A percentile compares a stretch with the other conserved stretches of the same genome.
Conservation (phyloP, 2,797 vertebrate genomes). For the Lepidocolaptes lacrymiger region DNA sequence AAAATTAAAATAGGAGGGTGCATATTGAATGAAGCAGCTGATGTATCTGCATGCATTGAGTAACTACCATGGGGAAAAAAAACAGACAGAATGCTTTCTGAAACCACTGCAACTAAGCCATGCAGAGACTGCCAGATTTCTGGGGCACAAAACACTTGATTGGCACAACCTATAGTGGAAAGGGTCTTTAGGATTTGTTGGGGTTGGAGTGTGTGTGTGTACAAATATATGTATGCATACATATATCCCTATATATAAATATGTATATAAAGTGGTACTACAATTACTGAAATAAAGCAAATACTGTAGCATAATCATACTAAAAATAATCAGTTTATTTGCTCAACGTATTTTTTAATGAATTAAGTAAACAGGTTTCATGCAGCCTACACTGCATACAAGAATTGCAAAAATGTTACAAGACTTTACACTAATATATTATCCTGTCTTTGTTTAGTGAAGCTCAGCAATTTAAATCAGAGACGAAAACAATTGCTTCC, state of each 20-base stretch:
- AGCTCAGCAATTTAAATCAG: conserved; percentile 2
- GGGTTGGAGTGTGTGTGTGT: not conserved
- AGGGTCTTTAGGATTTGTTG: not conserved
- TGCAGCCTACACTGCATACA: not conserved
- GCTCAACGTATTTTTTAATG: not conserved
- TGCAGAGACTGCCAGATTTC: not conserved
- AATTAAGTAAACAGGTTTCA: not conserved
- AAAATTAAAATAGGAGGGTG: not conserved
- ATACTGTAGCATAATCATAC: not conserved
- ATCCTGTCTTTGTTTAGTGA: not conserved
- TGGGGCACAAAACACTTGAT: not conserved
- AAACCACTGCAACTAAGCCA: not conserved
- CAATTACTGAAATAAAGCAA: not conserved
- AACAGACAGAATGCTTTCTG: not conserved
- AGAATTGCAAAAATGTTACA: not conserved
- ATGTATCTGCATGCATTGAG: not conserved
- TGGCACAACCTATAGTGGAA: not conserved
- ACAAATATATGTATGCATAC: not conserved
- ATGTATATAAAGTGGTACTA: not conserved
- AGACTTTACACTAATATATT: not conserved
- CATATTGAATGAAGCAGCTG: not conserved
- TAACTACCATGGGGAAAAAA: not conserved
- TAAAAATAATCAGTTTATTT: not conserved
- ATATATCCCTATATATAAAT: not conserved
- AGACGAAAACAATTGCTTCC: conserved; percentile 5